These are phyloP conservation scores for Pegoplata infirma DNA, from an alignment of 2,888 invertebrate species.

Conservation along the genomic window DNA sequence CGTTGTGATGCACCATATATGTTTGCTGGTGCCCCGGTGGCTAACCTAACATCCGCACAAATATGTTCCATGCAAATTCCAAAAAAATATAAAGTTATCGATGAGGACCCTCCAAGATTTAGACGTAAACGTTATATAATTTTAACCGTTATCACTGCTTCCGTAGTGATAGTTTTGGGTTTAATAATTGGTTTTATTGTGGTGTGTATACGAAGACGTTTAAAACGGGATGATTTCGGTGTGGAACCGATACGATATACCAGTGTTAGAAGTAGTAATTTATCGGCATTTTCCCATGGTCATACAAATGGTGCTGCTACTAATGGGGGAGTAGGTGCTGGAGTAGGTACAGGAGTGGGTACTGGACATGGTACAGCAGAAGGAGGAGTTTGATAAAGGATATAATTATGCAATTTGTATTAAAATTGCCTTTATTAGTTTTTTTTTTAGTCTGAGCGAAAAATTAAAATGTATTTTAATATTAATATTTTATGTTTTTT, in stretches of 20 bases:
- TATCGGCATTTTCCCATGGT: constrained; percentile 71
- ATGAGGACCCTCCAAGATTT: constrained; percentile 76
- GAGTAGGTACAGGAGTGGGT: no score
- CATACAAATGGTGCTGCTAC: constrained; percentile 65
- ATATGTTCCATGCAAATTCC: constrained; percentile 73
- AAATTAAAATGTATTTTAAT: no score
- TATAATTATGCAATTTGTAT: background rate
- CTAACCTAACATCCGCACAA: constrained; percentile 70
- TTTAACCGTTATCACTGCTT: constrained; percentile 74
- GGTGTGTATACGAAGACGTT: constrained; percentile 73
- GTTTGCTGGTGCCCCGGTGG: constrained; percentile 71
- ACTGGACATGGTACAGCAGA: no score
- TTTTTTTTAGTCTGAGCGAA: constrained; percentile 36
- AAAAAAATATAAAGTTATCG: constrained; percentile 70
- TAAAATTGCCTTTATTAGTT: constrained; percentile 1
- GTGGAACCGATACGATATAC: constrained; percentile 76
- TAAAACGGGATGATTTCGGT: constrained; percentile 74
- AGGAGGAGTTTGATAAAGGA: constrained; percentile 20
- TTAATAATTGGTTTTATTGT: constrained; percentile 74
- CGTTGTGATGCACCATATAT: constrained; percentile 75
- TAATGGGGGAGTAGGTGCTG: no score
- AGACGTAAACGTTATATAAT: constrained; percentile 75
- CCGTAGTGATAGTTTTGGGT: constrained; percentile 73
- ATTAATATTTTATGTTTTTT: constrained; percentile 25
- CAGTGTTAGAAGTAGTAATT: constrained; percentile 74